Base-by-base conservation (phyloP, 92 coral and sea anemone genomes). In the Hydrozoanthus gracilis region DNA sequence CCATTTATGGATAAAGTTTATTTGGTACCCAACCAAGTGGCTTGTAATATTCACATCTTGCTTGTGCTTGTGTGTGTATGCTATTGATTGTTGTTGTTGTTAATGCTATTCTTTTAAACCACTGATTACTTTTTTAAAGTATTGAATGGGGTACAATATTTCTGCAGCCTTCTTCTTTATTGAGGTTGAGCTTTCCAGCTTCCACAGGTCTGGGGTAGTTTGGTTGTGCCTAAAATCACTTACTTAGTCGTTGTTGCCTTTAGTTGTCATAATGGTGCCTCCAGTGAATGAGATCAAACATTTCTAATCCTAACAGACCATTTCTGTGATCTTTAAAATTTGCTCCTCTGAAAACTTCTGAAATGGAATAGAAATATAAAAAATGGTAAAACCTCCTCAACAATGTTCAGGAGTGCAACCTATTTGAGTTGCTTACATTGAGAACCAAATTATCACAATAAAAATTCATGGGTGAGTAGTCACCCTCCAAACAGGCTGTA, bases 321-420 rank as follows among this genome's bases (percentile, higher is more conserved):
- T 11, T 58, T 58, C 15, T 58, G 64, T 58, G 9, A 16, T 3
- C 64, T 58, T 58, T 16, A 58, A 58, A 58, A 9, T 58, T 8
- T 58, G 64, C 64, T 58, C 64, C 64, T 16, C 64, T 58, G 39
- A 5, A 87, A 3, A 91, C 82, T 5, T 87, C 87, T 5, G 88
- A 78, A 15, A 87, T 87, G 60, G 87, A 91, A 44, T 87, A 78
- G 18, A 90, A 27, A 2, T 27, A 39, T 86, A 90, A 18, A 84
- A 4, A 90, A 51, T 35, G 93, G 90, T 5, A 90, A 90, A 77
- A 90, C 12, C 50, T 90, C 93, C 7, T 90, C 88, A 3, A 83
- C 50, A 2, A 90, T 61, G 15, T 58, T 14, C 4, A 12, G 12
- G 15, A 58, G 16, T 58, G 64, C 64, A 86, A 58, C 15, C 4